A percentile compares a stretch with the other conserved stretches of the same genome.
These are phyloP conservation scores for Caenorhabditis japonica DNA, from an alignment of 2,888 invertebrate genomes.

Conservation along the genomic window DNA sequence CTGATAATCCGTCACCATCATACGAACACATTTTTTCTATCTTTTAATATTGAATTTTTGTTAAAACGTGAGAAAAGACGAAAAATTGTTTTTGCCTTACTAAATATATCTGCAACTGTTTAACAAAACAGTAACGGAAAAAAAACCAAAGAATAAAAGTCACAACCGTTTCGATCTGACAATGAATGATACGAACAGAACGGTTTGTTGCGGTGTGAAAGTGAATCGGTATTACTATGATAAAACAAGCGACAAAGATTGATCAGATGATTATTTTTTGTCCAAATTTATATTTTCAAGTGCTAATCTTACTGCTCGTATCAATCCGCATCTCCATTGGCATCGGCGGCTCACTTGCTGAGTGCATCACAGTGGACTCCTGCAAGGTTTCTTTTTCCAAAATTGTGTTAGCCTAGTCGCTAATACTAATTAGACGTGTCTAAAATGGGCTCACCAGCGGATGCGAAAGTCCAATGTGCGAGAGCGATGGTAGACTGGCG, in stretches of 20 bases:
- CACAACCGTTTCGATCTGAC: too few species aligned
- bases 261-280: slow-evolving; percentile 14
- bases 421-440: background rate
- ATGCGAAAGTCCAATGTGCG: slow-evolving; percentile 45
- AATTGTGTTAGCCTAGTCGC: slow-evolving; percentile 40
- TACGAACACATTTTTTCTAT: too few species aligned
- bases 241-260: slow-evolving; percentile 18
- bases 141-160: slow-evolving; percentile 49
- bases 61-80: too few species aligned
- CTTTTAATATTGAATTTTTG: too few species aligned
- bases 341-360: slow-evolving; percentile 46
- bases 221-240: slow-evolving; percentile 20
- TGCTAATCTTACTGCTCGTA: slow-evolving; percentile 85
- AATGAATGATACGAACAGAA: slow-evolving; percentile 1
- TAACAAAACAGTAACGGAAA: slow-evolving; percentile 4
- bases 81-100: too few species aligned
- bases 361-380: slow-evolving; percentile 78
- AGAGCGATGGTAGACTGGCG: slow-evolving; percentile 42
- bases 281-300: background rate
- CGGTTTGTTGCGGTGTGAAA: slow-evolving; percentile 46
- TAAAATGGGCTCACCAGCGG: slow-evolving; percentile 39
- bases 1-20: too few species aligned
- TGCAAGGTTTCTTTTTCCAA: too few species aligned
- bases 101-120: too few species aligned
- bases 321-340: slow-evolving; percentile 79